phyloP scores from a whole-genome alignment of 2,113 vertebrate genomes.

The Prunella fulvescens region DNA sequence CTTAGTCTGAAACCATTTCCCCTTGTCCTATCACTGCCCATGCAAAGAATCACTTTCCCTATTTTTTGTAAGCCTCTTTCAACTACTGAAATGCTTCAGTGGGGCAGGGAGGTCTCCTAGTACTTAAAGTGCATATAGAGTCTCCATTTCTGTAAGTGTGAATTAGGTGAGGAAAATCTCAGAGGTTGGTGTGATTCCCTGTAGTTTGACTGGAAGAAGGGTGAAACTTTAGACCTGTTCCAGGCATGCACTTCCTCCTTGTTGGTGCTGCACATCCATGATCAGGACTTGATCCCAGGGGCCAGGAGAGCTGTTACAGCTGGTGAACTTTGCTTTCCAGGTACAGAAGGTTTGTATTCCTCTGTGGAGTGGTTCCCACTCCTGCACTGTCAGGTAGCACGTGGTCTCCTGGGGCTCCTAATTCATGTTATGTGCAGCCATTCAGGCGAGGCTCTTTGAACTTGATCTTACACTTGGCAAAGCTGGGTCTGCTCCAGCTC shows the following conservation, averaged over 20 bases:
- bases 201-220: background rate
- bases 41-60: background rate
- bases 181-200: background rate
- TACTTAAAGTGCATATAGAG: background rate
- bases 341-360: background rate
- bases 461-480: background rate
- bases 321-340: background rate
- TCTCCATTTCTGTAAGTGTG: background rate
- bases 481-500: background rate
- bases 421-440: background rate
- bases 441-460: background rate
- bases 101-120: background rate
- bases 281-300: background rate
- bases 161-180: background rate
- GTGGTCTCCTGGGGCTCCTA: background rate
- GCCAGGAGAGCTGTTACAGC: background rate
- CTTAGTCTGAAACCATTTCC: background rate
- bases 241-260: background rate
- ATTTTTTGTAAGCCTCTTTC: background rate
- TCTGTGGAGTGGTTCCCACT: background rate
- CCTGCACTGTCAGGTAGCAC: background rate
- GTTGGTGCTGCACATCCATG: fast-evolving
- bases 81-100: background rate
- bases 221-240: background rate
- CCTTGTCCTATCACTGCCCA: background rate